phyloP scores from a whole-genome alignment of 1,140 invertebrate genomes.

The Heliconius hermathena region DNA sequence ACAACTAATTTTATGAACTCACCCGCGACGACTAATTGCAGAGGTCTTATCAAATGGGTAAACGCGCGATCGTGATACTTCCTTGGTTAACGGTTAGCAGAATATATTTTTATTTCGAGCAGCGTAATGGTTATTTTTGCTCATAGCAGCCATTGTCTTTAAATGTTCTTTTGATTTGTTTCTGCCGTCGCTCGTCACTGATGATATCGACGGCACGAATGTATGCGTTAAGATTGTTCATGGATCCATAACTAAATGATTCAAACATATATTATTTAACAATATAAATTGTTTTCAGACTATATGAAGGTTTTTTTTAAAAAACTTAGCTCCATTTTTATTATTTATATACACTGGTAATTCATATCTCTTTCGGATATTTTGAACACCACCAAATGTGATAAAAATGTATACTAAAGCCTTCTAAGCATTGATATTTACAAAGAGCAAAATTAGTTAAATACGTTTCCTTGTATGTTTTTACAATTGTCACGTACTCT shows the following conservation, averaged over 20 bases:
- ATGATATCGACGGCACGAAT: background rate
- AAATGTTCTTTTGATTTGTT: slow-evolving; percentile 8
- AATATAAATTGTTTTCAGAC: background rate
- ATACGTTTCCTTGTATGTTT: slow-evolving; percentile 11
- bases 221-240: background rate
- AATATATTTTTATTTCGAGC: slow-evolving; percentile 8
- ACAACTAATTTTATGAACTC: slow-evolving; percentile 20
- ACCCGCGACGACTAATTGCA: slow-evolving; percentile 25
- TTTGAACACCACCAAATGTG: background rate
- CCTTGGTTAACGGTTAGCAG: slow-evolving; percentile 9
- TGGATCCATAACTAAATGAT: background rate
- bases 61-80: slow-evolving; percentile 22
- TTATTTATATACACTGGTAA: background rate
- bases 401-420: background rate
- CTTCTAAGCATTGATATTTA: background rate
- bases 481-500: slow-evolving; percentile 26
- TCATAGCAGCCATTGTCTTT: slow-evolving; percentile 12
- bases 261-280: background rate
- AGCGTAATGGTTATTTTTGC: slow-evolving; percentile 10
- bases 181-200: background rate
- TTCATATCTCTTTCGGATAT: background rate
- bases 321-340: background rate
- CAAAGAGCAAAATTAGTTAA: background rate
- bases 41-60: slow-evolving; percentile 20
- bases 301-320: no score